Conservation (phyloP, 2,113 vertebrate genomes). For the Xiphophorus couchianus region DNA sequence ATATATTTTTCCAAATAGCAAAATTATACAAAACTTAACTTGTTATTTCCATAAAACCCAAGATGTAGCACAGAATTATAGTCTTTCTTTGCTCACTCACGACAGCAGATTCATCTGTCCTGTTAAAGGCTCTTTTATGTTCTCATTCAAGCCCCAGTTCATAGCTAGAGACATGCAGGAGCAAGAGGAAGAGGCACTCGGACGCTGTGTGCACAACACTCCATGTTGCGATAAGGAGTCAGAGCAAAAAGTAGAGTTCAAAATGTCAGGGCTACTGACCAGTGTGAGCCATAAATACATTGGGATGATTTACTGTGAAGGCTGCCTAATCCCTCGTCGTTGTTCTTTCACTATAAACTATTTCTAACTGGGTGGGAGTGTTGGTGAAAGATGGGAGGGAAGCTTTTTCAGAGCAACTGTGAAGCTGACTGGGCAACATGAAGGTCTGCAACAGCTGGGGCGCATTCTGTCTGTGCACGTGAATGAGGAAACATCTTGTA, state of each 20-base stretch:
- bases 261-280: conserved; percentile 60
- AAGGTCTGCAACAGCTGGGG: conserved; percentile 90
- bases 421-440: conserved; percentile 82
- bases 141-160: conserved; percentile 81
- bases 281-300: conserved; percentile 84
- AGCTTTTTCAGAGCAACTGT: conserved; percentile 81
- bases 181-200: conserved; percentile 81
- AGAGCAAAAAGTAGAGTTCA: conserved; percentile 48
- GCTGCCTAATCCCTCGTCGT: conserved; percentile 88
- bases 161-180: conserved; percentile 79
- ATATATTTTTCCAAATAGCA: not conserved
- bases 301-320: conserved; percentile 79
- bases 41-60: not conserved
- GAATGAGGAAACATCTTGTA: conserved; percentile 30
- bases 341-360: conserved; percentile 86
- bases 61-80: not conserved
- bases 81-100: conserved; percentile 16
- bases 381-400: conserved; percentile 32
- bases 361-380: conserved; percentile 79
- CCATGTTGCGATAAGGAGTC: conserved; percentile 76
- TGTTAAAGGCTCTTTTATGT: no score
- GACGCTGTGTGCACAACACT: not conserved
- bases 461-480: conserved; percentile 75
- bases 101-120: no score
- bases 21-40: not conserved